Conservation (phyloP, 2,888 invertebrate genomes). For the Smittia sp. region DNA sequence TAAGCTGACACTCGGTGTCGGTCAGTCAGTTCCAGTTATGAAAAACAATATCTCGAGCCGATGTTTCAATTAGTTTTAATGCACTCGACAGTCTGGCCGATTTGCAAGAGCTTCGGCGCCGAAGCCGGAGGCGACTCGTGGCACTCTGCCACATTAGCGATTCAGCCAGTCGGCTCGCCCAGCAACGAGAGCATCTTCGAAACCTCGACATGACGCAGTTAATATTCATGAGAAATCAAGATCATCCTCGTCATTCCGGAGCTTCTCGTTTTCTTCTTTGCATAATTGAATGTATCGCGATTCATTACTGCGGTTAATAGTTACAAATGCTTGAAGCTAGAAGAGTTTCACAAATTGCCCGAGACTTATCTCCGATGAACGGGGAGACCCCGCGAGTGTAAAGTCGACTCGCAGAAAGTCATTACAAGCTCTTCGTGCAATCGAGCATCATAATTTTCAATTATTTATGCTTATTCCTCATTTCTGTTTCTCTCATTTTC, state of each 20-base stretch:
- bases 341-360: background rate
- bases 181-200: background rate
- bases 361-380: background rate
- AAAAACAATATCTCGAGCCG: background rate
- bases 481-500: background rate
- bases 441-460: constrained; percentile 4
- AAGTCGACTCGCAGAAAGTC: background rate
- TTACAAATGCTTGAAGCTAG: background rate
- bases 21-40: background rate
- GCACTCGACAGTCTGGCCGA: background rate
- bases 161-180: background rate
- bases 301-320: background rate
- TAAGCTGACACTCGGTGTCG: constrained; percentile 3
- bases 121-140: background rate
- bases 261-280: background rate
- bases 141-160: background rate
- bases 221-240: background rate
- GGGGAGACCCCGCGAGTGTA: background rate
- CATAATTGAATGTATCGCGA: constrained; percentile 22
- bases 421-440: constrained; percentile 1
- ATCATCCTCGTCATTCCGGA: background rate
- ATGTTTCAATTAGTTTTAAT: constrained; percentile 19
- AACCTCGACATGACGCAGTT: background rate
- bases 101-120: background rate
- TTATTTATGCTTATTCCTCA: constrained; percentile 24